Conservation (phyloP, 2,888 invertebrate species). For the Dichetophora obliterata region DNA sequence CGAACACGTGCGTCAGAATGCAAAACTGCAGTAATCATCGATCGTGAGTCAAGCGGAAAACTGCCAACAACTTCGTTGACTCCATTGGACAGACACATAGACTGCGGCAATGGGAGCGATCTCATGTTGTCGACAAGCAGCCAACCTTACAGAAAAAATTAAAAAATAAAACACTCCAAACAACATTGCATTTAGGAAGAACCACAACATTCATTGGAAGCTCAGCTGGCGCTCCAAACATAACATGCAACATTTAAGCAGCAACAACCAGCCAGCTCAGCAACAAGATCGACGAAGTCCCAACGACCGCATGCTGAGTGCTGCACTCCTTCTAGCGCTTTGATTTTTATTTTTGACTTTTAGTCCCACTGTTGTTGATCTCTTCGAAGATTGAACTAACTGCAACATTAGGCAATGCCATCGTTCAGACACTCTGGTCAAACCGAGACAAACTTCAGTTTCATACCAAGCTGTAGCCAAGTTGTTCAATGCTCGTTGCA, state of each 20-base stretch:
- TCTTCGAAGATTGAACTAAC: not conserved
- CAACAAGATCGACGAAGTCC: not conserved
- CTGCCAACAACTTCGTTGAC: not conserved
- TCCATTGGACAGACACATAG: not conserved
- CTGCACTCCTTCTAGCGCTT: conserved; percentile 32
- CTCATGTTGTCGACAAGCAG: conserved; percentile 8
- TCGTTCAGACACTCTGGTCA: not conserved
- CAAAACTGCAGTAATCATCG: conserved; percentile 24
- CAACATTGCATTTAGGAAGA: conserved; percentile 24
- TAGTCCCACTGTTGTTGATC: not conserved
- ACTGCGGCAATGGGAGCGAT: not conserved
- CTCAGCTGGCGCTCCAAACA: conserved; percentile 35
- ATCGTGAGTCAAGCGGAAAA: conserved; percentile 12
- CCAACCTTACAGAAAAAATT: not conserved
- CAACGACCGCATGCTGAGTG: conserved; percentile 28
- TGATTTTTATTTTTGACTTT: not conserved
- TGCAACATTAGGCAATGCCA: conserved; percentile 24
- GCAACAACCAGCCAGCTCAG: not conserved
- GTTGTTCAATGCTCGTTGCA: not conserved
- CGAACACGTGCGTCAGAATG: conserved; percentile 30
- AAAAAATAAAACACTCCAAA: conserved; percentile 3
- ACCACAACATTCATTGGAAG: conserved; percentile 26
- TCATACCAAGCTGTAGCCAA: not conserved
- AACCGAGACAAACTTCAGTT: not conserved
- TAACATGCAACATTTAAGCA: conserved; percentile 10